Conservation (phyloP, 2,113 vertebrate species). For the Neogale vison region DNA sequence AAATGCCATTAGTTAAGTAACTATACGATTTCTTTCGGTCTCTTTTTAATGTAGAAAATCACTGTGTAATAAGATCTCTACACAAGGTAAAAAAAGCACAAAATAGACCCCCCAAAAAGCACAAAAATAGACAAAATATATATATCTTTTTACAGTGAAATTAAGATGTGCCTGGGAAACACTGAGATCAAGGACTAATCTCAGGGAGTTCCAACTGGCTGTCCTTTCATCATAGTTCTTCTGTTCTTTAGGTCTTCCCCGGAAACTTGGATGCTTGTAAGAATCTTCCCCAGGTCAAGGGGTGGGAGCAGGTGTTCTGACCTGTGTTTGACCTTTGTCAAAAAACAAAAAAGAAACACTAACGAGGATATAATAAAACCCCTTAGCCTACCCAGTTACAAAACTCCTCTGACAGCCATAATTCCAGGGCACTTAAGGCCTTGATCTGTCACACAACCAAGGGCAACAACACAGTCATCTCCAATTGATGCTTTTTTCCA, state of each 20-base stretch:
- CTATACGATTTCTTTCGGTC: conserved; percentile 44
- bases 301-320: conserved; percentile 16
- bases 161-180: not conserved
- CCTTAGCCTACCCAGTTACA: conserved; percentile 70
- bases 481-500: conserved; percentile 33
- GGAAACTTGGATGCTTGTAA: conserved; percentile 69
- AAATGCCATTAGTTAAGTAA: conserved; percentile 29
- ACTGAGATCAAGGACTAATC: not conserved
- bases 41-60: conserved; percentile 62
- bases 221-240: conserved; percentile 78
- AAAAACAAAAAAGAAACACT: not conserved
- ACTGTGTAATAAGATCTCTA: conserved; percentile 72
- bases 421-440: conserved; percentile 81
- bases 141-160: conserved; percentile 62
- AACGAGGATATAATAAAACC: conserved; percentile 51
- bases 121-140: conserved; percentile 71
- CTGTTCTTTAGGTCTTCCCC: conserved; percentile 9
- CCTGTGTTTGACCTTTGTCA: not conserved
- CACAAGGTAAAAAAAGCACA: conserved; percentile 63
- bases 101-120: not conserved
- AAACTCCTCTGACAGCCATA: conserved; percentile 75
- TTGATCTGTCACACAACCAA: conserved; percentile 63
- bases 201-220: conserved; percentile 7
- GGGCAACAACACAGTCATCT: conserved; percentile 51
- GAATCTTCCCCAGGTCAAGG: conserved; percentile 35